Base-by-base conservation (phyloP, 92 coral and sea anemone species). In the Parazoanthus darwini region DNA sequence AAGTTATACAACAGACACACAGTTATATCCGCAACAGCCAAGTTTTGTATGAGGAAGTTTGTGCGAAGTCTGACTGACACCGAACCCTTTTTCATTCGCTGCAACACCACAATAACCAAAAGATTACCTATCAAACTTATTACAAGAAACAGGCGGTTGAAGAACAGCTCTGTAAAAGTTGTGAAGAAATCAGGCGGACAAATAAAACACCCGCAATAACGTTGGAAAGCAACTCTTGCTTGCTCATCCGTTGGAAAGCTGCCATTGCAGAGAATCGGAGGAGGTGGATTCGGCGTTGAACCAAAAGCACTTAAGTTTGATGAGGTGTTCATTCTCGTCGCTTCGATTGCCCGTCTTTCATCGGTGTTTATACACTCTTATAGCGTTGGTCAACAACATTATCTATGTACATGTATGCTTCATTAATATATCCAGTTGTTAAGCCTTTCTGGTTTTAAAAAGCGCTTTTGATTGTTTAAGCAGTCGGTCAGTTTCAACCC, bases 1-100 rank as follows among this genome's bases (percentile, higher is more conserved):
- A 95, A 85, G 75, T 93, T 95, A 92, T 92, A 95, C 89, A 95
- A 66, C 5, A 95, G 73, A 26, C 98, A 95, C 15, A 95, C 98
- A 8, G 92, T 78, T 88, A 92, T 95, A 82, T 95, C 98, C 3
- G 98, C 96, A 20, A 93, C 85, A 36, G 96, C 88, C 11, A 95
- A 90, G 75, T 90, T 92, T 78, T 95, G 96, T 18, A 95, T 89
- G 4, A 95, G 88, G 20, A 92, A 88, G 70, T 93, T 93, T 90
- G 92, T 95, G 13, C 67, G 98, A 89, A 15, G 92, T 85, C 74
- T 85, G 78, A 33, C 81, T 78, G 82, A 86, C 86, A 0, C 91
- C 85, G 86, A 84, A 16, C 87, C 81, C 66, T 88, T 92, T 73
- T 90, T 93, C 96, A 92, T 93, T 46, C 96, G 93, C 82, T 93